Percentiles rank a stretch among this genome's conserved stretches.
Evolutionary conservation across 1,140 invertebrate genomes (phyloP).

Genomic region (Pseudomyrmex sp.): DNA sequence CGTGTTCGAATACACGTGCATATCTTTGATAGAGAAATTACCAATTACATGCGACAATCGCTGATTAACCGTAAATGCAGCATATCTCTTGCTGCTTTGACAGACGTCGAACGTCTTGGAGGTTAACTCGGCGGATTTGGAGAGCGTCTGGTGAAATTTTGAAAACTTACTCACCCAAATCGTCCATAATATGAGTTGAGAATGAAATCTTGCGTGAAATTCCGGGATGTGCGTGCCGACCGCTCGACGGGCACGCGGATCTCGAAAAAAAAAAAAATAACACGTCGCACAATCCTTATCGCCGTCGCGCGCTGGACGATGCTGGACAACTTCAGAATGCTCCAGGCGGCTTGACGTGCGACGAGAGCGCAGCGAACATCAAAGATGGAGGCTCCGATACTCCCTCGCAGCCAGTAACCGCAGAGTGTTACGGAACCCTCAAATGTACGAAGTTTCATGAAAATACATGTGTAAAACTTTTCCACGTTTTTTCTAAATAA

Average conservation of each 20-base stretch:
- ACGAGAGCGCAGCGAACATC: conserved; percentile 55
- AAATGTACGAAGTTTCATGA: too few relatives aligned
- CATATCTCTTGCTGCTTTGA: background rate
- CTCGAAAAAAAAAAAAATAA: background rate
- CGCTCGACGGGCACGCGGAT: background rate
- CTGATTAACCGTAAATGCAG: background rate
- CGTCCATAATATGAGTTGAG: conserved; percentile 71
- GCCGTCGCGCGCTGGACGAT: background rate
- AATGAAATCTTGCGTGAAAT: background rate
- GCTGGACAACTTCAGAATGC: background rate
- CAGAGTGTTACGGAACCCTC: too few relatives aligned
- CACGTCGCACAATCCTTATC: conserved; percentile 15
- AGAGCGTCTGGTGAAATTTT: background rate
- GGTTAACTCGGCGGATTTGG: conserved; percentile 57
- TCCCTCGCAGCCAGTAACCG: background rate
- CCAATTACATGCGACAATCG: background rate
- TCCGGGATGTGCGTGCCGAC: background rate
- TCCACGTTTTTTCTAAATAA: too few relatives aligned
- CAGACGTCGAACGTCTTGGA: conserved; percentile 44
- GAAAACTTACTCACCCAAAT: conserved; percentile 73
- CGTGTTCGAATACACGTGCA: too few relatives aligned
- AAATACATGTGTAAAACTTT: too few relatives aligned
- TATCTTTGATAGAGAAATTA: too few relatives aligned
- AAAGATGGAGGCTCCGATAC: conserved; percentile 72
- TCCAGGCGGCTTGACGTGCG: background rate